Base-by-base conservation (phyloP, 2,113 vertebrate genomes). In the Bufo gargarizans region DNA sequence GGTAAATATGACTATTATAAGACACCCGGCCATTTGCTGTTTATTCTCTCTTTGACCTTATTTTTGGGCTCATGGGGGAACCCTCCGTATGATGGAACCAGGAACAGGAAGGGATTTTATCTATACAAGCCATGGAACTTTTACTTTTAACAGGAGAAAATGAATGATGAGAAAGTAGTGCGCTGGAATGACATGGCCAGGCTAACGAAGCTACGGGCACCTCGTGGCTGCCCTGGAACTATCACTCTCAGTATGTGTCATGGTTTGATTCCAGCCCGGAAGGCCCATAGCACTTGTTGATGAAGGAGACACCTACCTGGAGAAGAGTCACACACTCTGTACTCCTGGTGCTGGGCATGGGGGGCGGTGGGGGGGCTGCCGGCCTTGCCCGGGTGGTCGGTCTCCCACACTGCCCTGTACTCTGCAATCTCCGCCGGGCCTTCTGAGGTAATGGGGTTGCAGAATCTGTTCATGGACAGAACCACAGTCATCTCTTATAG, bases 391-490 rank as follows among this genome's bases (percentile, higher is more conserved):
- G 94, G 95, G 86, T 92, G 95, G 90, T 96, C 93, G 17, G 95
- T 90, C 90, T 95, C 95, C 97, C 97, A 97, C 87, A 95, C 92
- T 61, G 95, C 94, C 90, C 94, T 96, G 92, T 94, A 97, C 47
- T 94, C 93, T 53, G 96, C 92, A 91, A 95, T 94, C 6, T 95
- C 94, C 77, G 96, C 92, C 90, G 96, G 94, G 93, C 94, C 95
- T 90, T 97, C 96, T 53, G 92, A 93, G 92, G 93, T 92, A 91
- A 94, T 93, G 94, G 96, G 95, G 91, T 97, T 96, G 91, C 96
- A 95, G 92, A 97, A 96, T 91, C 96, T 96, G 94, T 96, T 97
- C 96, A 97, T 96, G 92, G 97, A 96, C 96, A 98, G 95, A 91
- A 98, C 97, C 91, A 98, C 95, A 94, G 97, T 97, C 97, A 98